These are phyloP conservation scores for Gorilla gorilla DNA, from an alignment of 2,113 vertebrate species.

Conservation along the genomic window DNA sequence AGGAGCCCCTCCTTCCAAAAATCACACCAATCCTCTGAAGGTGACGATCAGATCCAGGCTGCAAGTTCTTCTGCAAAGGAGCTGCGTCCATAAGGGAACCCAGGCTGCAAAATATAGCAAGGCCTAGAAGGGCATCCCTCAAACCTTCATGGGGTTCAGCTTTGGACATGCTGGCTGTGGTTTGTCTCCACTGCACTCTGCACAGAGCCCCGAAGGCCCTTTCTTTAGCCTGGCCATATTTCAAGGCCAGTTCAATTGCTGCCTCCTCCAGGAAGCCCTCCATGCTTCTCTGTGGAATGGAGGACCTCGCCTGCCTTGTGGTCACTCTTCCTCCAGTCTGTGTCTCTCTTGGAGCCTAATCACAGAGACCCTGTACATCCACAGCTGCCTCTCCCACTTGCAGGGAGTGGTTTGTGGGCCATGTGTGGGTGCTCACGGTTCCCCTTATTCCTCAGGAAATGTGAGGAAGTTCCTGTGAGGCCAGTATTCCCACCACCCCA, in stretches of 20 bases:
- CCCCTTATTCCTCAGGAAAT: neutral
- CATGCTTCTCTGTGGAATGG: neutral
- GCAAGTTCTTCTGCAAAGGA: rapidly evolving
- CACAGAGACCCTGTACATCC: rapidly evolving
- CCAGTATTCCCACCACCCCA: neutral
- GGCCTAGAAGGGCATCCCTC: rapidly evolving
- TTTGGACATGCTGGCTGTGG: neutral
- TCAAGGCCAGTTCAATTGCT: neutral
- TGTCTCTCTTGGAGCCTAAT: neutral
- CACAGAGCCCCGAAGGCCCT: neutral
- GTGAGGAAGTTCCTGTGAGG: neutral
- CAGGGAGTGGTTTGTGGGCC: too few species aligned
- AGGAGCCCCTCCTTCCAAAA: neutral
- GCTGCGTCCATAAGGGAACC: too few species aligned
- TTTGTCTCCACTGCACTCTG: neutral
- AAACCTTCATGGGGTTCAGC: neutral
- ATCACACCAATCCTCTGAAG: neutral
- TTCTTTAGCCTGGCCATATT: neutral
- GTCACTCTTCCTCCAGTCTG: neutral
- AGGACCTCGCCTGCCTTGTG: neutral
- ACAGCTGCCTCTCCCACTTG: rapidly evolving
- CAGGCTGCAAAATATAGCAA: rapidly evolving
- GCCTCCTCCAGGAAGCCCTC: neutral
- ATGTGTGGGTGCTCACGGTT: rapidly evolving
- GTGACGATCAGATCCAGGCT: rapidly evolving